phyloP scores from a whole-genome alignment of 2,797 vertebrate genomes.

The Catostomus latipinnis region DNA sequence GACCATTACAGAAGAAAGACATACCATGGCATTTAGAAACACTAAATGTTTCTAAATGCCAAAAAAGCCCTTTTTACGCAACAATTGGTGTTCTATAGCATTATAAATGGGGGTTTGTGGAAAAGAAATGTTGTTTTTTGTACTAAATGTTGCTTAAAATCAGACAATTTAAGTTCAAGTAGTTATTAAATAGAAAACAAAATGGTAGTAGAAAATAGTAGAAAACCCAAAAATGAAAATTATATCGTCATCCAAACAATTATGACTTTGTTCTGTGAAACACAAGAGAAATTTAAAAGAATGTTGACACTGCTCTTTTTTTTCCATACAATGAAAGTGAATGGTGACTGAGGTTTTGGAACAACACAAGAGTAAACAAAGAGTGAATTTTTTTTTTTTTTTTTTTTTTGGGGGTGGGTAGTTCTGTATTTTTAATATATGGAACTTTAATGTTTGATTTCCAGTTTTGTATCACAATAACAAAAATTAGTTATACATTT shows the following conservation, averaged over 20 bases:
- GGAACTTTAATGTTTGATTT: background rate
- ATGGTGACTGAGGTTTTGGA: no score
- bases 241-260: no score
- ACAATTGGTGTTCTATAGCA: background rate
- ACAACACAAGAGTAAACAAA: no score
- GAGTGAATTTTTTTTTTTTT: no score
- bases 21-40: conserved; percentile 6
- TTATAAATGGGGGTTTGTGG: conserved; percentile 1
- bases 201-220: background rate
- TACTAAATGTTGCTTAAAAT: conserved; percentile 8
- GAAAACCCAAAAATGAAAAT: no score
- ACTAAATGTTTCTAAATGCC: conserved; percentile 1
- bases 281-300: no score
- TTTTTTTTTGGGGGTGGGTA: no score
- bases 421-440: no score
- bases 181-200: conserved; percentile 8
- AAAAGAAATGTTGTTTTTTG: background rate
- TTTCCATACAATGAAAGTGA: no score
- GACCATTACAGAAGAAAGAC: conserved; percentile 28
- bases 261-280: no score
- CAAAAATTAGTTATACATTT: background rate
- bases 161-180: background rate
- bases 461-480: background rate
- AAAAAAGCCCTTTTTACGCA: background rate
- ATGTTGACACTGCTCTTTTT: no score